These are phyloP conservation scores for Callyntrura guangdongensis DNA, from an alignment of 2,888 invertebrate genomes.

Conservation along the genomic window DNA sequence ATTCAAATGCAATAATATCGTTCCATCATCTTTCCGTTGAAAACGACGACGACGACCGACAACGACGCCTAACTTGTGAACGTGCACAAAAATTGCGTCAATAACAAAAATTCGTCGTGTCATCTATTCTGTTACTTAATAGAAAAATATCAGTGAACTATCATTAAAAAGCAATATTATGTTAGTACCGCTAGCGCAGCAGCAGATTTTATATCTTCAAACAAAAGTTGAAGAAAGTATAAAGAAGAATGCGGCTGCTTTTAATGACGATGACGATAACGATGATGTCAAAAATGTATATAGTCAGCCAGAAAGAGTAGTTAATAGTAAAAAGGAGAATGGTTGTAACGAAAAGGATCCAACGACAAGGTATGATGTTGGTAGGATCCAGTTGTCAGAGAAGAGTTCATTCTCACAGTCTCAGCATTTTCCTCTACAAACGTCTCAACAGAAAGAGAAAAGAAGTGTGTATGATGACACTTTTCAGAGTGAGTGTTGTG, in stretches of 20 bases:
- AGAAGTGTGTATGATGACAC: constrained; percentile 46
- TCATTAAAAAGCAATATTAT: constrained; percentile 66
- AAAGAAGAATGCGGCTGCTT: constrained; percentile 31
- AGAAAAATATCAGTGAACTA: not conserved
- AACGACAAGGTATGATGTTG: constrained; percentile 11
- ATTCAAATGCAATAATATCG: constrained; percentile 43
- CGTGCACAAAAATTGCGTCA: constrained; percentile 66
- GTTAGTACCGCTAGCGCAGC: constrained; percentile 75
- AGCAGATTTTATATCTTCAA: constrained; percentile 74
- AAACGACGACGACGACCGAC: not conserved
- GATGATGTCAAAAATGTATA: constrained; percentile 45
- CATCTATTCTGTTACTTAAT: constrained; percentile 13
- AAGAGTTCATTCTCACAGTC: constrained; percentile 48
- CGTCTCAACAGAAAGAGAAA: constrained; percentile 38
- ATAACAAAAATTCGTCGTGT: constrained; percentile 10
- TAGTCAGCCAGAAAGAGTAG: not conserved
- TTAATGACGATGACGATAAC: constrained; percentile 27
- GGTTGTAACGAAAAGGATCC: constrained; percentile 32
- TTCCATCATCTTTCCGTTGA: not conserved
- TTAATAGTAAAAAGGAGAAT: constrained; percentile 57
- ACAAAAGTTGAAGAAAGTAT: constrained; percentile 67
- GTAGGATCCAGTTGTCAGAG: constrained; percentile 45
- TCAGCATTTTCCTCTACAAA: not conserved
- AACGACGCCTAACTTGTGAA: constrained; percentile 24
- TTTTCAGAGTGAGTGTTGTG: constrained; percentile 61